Percentiles rank a stretch among this genome's conserved stretches.
phyloP scores from a whole-genome alignment of 1,140 invertebrate species.

The Carcinoscorpius rotundicauda region DNA sequence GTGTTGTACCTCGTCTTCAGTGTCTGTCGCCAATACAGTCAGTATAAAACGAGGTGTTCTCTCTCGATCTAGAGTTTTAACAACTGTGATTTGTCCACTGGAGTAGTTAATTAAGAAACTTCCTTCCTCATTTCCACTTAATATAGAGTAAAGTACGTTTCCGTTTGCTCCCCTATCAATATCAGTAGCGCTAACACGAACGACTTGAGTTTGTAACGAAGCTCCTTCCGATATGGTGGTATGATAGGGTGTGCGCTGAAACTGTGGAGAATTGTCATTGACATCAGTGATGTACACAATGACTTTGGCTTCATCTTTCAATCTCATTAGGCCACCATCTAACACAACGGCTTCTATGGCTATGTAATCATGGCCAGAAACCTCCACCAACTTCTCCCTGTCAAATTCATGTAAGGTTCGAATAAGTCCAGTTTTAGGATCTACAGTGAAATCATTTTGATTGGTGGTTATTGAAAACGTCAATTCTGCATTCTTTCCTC shows the following conservation, averaged over 20 bases:
- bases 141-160: conserved; percentile 71
- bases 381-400: conserved; percentile 62
- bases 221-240: conserved; percentile 74
- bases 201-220: conserved; percentile 56
- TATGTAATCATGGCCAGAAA: conserved; percentile 60
- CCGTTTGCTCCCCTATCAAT: conserved; percentile 82
- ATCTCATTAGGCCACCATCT: conserved; percentile 67
- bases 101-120: conserved; percentile 71
- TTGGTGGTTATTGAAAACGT: conserved; percentile 60
- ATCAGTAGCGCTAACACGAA: conserved; percentile 72
- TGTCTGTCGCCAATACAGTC: conserved; percentile 67
- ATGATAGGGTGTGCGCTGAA: conserved; percentile 64
- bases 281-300: conserved; percentile 77
- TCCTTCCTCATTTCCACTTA: conserved; percentile 62
- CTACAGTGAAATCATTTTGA: conserved; percentile 73
- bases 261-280: conserved; percentile 84
- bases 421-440: conserved; percentile 82
- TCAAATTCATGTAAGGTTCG: conserved; percentile 74
- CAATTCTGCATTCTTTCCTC: conserved; percentile 79
- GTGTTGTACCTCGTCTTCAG: conserved; percentile 46
- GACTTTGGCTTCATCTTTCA: conserved; percentile 77
- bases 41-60: conserved; percentile 60
- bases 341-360: conserved; percentile 68
- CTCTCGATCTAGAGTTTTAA: conserved; percentile 72
- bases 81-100: conserved; percentile 70